Conservation (phyloP, 2,113 vertebrate genomes). For the Dolichallabes microphthalmus region DNA sequence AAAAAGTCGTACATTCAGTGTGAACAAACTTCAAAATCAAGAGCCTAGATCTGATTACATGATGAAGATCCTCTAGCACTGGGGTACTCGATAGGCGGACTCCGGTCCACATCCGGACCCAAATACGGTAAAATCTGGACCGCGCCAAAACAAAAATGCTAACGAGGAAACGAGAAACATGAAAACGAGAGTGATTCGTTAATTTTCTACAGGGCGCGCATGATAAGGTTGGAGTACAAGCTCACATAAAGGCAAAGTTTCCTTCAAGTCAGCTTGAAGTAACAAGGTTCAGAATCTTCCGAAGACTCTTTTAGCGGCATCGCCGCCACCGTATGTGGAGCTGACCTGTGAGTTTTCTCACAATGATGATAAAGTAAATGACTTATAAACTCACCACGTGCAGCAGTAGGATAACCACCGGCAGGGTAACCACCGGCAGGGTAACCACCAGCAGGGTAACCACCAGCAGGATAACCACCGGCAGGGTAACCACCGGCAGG, state of each 20-base stretch:
- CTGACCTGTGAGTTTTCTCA: not conserved
- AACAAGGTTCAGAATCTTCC: not conserved
- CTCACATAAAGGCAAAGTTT: not conserved
- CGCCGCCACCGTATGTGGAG: not conserved
- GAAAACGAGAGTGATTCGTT: no score
- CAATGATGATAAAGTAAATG: not conserved
- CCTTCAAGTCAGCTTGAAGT: not conserved
- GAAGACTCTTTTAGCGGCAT: not conserved
- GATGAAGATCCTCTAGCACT: not conserved
- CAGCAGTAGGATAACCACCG: constrained; percentile 54
- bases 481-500: constrained; percentile 53
- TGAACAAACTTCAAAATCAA: not conserved
- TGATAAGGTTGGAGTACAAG: not conserved
- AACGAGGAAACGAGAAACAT: no score
- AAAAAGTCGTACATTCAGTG: not conserved
- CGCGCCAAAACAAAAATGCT: no score
- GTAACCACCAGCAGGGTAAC: constrained; percentile 40
- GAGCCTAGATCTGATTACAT: not conserved
- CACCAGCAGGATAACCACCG: constrained; percentile 59
- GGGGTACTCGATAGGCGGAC: no score
- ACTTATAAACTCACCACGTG: constrained; percentile 59
- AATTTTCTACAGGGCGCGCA: no score
- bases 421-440: constrained; percentile 55
- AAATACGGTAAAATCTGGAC: no score
- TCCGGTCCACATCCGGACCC: no score